Conservation (phyloP, 2,888 invertebrate species). For the Sturmia bella region DNA sequence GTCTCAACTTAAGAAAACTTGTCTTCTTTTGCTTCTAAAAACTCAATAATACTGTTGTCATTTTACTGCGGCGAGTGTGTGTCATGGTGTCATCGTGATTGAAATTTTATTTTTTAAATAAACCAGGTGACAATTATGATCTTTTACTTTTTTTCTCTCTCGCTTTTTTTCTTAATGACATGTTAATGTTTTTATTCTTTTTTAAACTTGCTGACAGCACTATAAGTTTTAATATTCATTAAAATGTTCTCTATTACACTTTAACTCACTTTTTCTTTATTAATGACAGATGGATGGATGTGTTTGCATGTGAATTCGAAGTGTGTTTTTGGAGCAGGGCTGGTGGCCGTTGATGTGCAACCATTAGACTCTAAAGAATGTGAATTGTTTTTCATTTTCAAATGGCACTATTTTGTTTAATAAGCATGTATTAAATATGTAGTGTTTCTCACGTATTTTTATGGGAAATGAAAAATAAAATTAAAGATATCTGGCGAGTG, state of each 20-base stretch:
- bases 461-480: slow-evolving; percentile 10
- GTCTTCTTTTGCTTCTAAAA: not conserved
- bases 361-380: not conserved
- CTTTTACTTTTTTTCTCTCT: not conserved
- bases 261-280: slow-evolving; percentile 4
- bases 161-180: slow-evolving; percentile 2
- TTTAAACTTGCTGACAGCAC: not conserved
- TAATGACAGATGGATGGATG: slow-evolving; percentile 12
- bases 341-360: not conserved
- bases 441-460: slow-evolving; percentile 17
- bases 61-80: slow-evolving; percentile 11
- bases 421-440: not conserved
- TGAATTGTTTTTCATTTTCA: not conserved
- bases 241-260: slow-evolving; percentile 13
- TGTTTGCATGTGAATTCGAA: not conserved
- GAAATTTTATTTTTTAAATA: slow-evolving; percentile 33
- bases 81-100: slow-evolving; percentile 45
- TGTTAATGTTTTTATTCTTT: slow-evolving; percentile 44
- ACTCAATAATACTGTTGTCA: not conserved
- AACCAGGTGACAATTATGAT: slow-evolving; percentile 55
- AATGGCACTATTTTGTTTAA: not conserved
- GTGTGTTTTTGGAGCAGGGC: slow-evolving; percentile 27
- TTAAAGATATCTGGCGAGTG: not conserved
- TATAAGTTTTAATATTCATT: not conserved
- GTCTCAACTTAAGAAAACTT: slow-evolving; percentile 46